Evolutionary conservation across 2,888 invertebrate genomes (phyloP).

Genomic region (Lissocephala sabroskyi): DNA sequence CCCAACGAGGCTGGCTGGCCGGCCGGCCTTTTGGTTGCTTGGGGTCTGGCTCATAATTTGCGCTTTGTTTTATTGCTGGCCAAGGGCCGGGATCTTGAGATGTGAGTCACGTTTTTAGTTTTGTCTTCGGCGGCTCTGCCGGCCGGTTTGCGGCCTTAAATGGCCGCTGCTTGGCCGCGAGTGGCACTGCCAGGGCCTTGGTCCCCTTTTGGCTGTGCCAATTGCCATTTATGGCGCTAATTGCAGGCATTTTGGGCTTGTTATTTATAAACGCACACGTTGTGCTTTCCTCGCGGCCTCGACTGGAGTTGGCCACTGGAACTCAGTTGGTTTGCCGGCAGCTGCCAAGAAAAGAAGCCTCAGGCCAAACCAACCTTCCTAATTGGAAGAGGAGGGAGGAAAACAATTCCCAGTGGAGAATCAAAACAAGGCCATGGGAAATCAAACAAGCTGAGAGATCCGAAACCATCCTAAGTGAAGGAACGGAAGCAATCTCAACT

Average conservation of each 20-base stretch:
- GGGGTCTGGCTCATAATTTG: conserved; percentile 46
- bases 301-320: conserved; percentile 22
- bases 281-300: too few species aligned
- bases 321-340: too few species aligned
- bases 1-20: conserved; percentile 22
- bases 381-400: too few species aligned
- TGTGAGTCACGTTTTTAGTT: conserved; percentile 62
- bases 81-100: conserved; percentile 22
- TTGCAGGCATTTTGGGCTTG: conserved; percentile 59
- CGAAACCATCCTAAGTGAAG: too few species aligned
- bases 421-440: too few species aligned
- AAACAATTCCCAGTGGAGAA: too few species aligned
- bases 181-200: background rate
- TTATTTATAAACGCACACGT: conserved; percentile 45
- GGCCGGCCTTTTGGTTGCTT: conserved; percentile 21
- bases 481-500: too few species aligned
- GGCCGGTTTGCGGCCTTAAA: conserved; percentile 36
- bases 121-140: conserved; percentile 20
- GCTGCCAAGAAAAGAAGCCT: too few species aligned
- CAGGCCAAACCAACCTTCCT: too few species aligned
- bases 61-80: conserved; percentile 48
- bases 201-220: conserved; percentile 4
- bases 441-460: too few species aligned
- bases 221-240: conserved; percentile 53
- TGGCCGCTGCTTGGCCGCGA: conserved; percentile 25